Evolutionary conservation across 2,797 vertebrate species (phyloP).

Genomic region (Pelodytes ibericus): DNA sequence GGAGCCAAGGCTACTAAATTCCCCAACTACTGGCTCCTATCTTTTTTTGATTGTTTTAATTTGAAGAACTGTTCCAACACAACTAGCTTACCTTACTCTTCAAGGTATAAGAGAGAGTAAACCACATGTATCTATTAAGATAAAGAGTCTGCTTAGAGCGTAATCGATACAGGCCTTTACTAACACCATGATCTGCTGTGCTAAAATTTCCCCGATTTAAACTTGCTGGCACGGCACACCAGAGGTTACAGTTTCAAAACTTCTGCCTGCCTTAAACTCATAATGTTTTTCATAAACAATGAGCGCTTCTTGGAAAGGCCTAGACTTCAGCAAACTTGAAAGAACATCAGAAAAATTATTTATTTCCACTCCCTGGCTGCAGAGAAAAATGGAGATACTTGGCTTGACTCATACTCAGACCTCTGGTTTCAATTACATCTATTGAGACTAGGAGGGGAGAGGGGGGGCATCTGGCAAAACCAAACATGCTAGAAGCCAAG

Average conservation of each 20-base stretch:
- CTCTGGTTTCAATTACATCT: slow-evolving; percentile 79
- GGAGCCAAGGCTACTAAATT: no score
- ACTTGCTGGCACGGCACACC: slow-evolving; percentile 8
- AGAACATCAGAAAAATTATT: slow-evolving; percentile 73
- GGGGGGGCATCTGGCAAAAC: slow-evolving; percentile 59
- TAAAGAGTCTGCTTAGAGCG: not conserved
- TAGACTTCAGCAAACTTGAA: slow-evolving; percentile 68
- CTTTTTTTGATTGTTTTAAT: no score
- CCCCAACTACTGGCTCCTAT: no score
- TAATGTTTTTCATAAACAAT: slow-evolving; percentile 71
- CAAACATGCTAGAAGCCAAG: slow-evolving; percentile 58
- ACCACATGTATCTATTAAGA: no score
- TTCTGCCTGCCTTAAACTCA: slow-evolving; percentile 61
- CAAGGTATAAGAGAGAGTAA: no score
- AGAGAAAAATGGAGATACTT: slow-evolving; percentile 73
- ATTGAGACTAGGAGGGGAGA: slow-evolving; percentile 59
- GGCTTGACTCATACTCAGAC: slow-evolving; percentile 68
- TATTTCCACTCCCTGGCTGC: slow-evolving; percentile 69
- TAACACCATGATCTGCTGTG: not conserved
- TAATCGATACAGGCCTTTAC: not conserved
- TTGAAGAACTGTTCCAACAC: not conserved
- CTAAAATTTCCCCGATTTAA: not conserved
- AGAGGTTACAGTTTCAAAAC: slow-evolving; percentile 54
- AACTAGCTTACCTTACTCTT: not conserved
- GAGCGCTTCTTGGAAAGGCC: slow-evolving; percentile 63